Evolutionary conservation across 2,888 invertebrate genomes (phyloP).

Genomic region (Drosophila robusta): DNA sequence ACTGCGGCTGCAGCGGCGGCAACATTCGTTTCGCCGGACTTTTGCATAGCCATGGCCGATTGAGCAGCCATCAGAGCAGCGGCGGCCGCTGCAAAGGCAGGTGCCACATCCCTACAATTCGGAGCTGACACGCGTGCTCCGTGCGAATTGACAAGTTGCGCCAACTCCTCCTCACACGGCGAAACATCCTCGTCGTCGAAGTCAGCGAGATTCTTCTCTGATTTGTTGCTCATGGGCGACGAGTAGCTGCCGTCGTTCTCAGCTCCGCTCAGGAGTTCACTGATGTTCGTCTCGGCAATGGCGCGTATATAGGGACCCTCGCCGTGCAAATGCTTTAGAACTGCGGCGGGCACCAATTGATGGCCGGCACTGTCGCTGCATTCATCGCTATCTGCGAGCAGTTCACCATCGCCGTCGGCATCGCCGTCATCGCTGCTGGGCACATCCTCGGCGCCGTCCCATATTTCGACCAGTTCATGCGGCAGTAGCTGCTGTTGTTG

Average conservation of each 20-base stretch:
- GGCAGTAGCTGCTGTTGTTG: constrained; percentile 83
- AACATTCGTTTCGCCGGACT: constrained; percentile 72
- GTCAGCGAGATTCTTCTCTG: constrained; percentile 97
- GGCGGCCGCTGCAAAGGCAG: constrained; percentile 82
- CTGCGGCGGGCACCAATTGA: constrained; percentile 83
- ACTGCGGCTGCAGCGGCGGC: constrained; percentile 80
- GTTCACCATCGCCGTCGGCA: constrained; percentile 83
- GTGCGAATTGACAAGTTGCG: constrained; percentile 89
- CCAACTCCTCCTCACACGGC: constrained; percentile 93
- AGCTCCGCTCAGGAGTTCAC: constrained; percentile 86
- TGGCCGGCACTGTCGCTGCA: constrained; percentile 84
- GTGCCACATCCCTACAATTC: constrained; percentile 77
- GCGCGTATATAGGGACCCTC: constrained; percentile 86
- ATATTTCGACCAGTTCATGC: constrained; percentile 87
- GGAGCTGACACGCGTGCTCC: constrained; percentile 79
- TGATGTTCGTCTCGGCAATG: constrained; percentile 84
- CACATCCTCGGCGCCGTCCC: constrained; percentile 86
- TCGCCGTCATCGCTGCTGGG: constrained; percentile 81
- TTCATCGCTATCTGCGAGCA: constrained; percentile 84
- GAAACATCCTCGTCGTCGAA: constrained; percentile 97
- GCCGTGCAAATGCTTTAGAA: constrained; percentile 85
- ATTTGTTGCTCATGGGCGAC: constrained; percentile 96
- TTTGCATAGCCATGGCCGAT: constrained; percentile 81
- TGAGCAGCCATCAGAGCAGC: constrained; percentile 82
- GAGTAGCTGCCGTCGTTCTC: constrained; percentile 95